Conservation (phyloP, 2,797 vertebrate genomes). For the Chromobotia macracanthus region DNA sequence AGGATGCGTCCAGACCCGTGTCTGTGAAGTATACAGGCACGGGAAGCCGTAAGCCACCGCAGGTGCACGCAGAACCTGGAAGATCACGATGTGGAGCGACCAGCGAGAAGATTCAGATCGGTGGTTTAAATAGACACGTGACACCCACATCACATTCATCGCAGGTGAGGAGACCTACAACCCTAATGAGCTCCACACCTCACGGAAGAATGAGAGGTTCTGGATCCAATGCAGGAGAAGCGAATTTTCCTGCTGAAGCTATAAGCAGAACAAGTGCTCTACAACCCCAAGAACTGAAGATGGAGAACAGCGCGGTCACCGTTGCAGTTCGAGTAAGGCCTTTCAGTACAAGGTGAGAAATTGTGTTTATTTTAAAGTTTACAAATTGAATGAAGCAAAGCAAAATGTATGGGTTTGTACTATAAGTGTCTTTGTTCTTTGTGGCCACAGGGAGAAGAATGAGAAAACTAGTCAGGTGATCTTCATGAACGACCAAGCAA, state of each 20-base stretch:
- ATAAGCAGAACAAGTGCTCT: conserved; percentile 46
- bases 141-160: conserved; percentile 29
- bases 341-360: conserved; percentile 87
- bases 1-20: conserved; percentile 60
- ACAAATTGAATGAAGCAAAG: background rate
- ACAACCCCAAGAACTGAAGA: conserved; percentile 71
- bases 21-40: conserved; percentile 64
- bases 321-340: conserved; percentile 92
- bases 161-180: conserved; percentile 56
- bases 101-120: conserved; percentile 44
- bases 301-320: conserved; percentile 88
- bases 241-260: conserved; percentile 40
- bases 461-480: conserved; percentile 82
- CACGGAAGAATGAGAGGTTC: conserved; percentile 49
- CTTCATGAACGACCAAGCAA: conserved; percentile 83
- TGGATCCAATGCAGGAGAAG: conserved; percentile 5
- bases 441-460: conserved; percentile 79
- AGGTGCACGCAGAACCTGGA: conserved; percentile 52
- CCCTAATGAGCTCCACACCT: conserved; percentile 38
- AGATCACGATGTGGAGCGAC: conserved; percentile 48
- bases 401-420: background rate
- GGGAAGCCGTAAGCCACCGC: conserved; percentile 66
- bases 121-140: conserved; percentile 49
- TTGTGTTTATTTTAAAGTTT: conserved; percentile 2
- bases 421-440: background rate